Base-by-base conservation (phyloP, 2,888 invertebrate genomes). In the Drosophila ustulata region DNA sequence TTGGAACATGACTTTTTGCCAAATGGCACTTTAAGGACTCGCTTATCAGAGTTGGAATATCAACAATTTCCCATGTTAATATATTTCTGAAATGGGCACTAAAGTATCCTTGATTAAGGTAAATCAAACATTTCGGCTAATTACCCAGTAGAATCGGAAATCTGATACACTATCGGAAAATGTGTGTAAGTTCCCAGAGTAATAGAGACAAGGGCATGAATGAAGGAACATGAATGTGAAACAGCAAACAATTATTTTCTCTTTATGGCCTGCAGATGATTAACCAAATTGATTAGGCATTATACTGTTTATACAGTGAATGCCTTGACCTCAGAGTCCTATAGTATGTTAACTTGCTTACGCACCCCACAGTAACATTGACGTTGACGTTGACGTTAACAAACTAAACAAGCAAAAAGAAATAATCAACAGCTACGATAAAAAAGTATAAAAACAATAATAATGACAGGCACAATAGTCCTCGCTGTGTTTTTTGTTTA, bases 261-360 rank as follows among this genome's bases (percentile, higher is more conserved):
- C 77, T 76, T 86, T 82, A 81, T 61, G 78, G 78, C 62, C 64
- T 9, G 37, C 13, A 7, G 39, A 23, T 18, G 83, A 89, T 87
- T 82, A 80, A 72, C 77, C 59, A 75, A 80, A 88, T 89, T 86
- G 89, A 88, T 90, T 90, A 88, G 85, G 78, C 82, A 85, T 74
- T 69, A 68, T 78, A 79, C 74, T 75, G 64, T 4, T 39, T 39
- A 34, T 34, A 37, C n/a, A 37, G 23, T 23, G 11, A 9, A 37
- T 11, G 49, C 45, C 65, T 66, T 64, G 72, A 65, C 71, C 76
- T 66, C 79, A 71, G 66, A 65, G 71, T 58, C 65, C 18, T 18
- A 70, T 56, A 61, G 72, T 75, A 65, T 62, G 62, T 57, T 75
- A 75, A 69, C 70, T 68, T 46, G 47, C 67, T 45, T 61, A 68